Conservation (phyloP, 2,888 invertebrate genomes). For the Mayetiola destructor region DNA sequence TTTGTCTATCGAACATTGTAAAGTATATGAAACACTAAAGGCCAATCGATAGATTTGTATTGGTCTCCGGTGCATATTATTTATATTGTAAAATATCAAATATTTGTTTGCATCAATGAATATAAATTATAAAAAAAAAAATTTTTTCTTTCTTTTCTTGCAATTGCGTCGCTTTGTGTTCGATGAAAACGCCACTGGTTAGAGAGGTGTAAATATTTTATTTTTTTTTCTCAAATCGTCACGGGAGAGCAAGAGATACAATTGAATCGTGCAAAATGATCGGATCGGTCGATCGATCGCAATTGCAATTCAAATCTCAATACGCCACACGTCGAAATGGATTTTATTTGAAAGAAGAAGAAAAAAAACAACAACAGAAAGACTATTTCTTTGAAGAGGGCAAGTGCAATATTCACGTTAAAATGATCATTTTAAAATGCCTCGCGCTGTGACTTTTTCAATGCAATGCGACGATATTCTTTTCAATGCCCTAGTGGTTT, state of each 20-base stretch:
- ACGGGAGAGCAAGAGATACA: neutral
- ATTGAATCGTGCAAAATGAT: neutral
- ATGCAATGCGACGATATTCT: neutral
- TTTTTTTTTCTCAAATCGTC: neutral
- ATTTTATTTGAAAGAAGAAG: neutral
- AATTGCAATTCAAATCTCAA: too few species aligned
- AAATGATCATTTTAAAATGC: neutral
- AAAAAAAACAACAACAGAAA: neutral
- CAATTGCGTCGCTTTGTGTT: too few species aligned
- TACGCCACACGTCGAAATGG: neutral
- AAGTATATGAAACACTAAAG: neutral
- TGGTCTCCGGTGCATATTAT: neutral
- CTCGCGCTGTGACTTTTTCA: slow-evolving; percentile 4
- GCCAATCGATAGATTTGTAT: neutral
- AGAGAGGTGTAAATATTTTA: neutral
- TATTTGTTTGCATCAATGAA: slow-evolving; percentile 7
- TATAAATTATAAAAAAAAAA: slow-evolving; percentile 12
- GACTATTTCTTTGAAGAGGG: neutral
- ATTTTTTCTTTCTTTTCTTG: too few species aligned
- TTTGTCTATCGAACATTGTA: slow-evolving; percentile 1
- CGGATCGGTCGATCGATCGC: too few species aligned
- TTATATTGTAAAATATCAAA: slow-evolving; percentile 2
- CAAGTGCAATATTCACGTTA: slow-evolving; percentile 3
- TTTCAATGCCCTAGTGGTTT: neutral
- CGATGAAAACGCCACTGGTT: slow-evolving; percentile 12